phyloP scores from a whole-genome alignment of 1,140 invertebrate genomes.

The Thaumatotibia leucotreta region DNA sequence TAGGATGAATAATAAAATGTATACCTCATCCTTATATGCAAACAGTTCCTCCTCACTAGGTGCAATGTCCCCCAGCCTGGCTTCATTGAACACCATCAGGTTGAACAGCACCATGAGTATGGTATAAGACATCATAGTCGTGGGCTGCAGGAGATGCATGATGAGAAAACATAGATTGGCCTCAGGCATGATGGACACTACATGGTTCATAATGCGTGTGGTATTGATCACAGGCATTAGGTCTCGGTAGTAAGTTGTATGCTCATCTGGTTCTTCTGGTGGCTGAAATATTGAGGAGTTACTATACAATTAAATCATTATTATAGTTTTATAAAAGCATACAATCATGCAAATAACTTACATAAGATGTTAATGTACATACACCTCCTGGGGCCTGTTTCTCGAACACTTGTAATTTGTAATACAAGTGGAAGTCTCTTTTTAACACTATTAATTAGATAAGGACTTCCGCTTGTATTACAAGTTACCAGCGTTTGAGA shows the following conservation, averaged over 20 bases:
- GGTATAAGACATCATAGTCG: slow-evolving; percentile 31
- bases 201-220: slow-evolving; percentile 46
- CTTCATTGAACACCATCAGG: slow-evolving; percentile 50
- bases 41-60: slow-evolving; percentile 50
- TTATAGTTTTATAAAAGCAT: too few species aligned
- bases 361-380: too few species aligned
- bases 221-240: slow-evolving; percentile 58
- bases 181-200: slow-evolving; percentile 36
- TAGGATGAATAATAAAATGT: too few species aligned
- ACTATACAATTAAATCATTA: too few species aligned
- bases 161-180: slow-evolving; percentile 31
- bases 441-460: too few species aligned
- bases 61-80: slow-evolving; percentile 36
- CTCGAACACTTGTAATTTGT: too few species aligned
- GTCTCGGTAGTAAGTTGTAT: slow-evolving; percentile 56
- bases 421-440: too few species aligned
- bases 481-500: too few species aligned
- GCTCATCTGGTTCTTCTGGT: slow-evolving; percentile 46
- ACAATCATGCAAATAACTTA: too few species aligned
- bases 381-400: too few species aligned
- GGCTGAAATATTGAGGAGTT: slow-evolving; percentile 32
- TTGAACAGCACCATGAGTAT: slow-evolving; percentile 52
- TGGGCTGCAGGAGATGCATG: slow-evolving; percentile 49
- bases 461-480: too few species aligned
- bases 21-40: slow-evolving; percentile 48